Evolutionary conservation across 92 coral and sea anemone genomes (phyloP), one percentile per base, ranked within the genome.

Genomic region (Phenganax subtilis): DNA sequence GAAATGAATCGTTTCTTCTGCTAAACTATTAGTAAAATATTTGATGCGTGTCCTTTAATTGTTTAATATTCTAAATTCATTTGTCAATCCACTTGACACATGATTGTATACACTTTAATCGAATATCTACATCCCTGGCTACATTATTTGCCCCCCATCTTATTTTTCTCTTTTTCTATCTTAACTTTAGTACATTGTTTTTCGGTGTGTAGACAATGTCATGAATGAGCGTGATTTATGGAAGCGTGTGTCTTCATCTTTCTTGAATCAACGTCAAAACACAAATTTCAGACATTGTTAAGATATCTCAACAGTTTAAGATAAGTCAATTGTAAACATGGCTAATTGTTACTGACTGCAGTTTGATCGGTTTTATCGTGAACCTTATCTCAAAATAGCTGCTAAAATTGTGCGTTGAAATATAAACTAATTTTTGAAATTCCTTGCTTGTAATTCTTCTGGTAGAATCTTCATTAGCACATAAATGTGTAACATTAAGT

Each of bases 231-330:
- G 5, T 37, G 47, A 37, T 37, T 37, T 37, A 37, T 37, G 47
- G 47, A 37, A 37, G 47, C 25, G 25, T 37, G 5, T 5, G 5
- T 37, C 47, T 37, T 37, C 67, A 61, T 15, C 29, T 14, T 61
- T 14, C 27, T 61, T 9, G 25, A 28, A 61, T 14, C 67, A 61
- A 15, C 8, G 29, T 9, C 31, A 29, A 9, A 7, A 37, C 47
- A 37, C 6, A 66, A 66, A 66, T 27, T 51, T 66, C 72, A 66
- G 72, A 66, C 72, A 66, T 66, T 66, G 72, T 66, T 66, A 27
- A 61, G 67, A 14, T 61, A 66, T 66, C 72, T 27, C 44, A 12
- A 66, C 31, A 66, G 72, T 66, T 27, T 27, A 27, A 66, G 72
- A 66, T 66, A 27, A 27, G 3, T 14, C 72, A 66, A 66, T 66